Evolutionary conservation across 2,888 invertebrate genomes (phyloP), one percentile per base, ranked within the genome.

Genomic region (Apodemia zela): DNA sequence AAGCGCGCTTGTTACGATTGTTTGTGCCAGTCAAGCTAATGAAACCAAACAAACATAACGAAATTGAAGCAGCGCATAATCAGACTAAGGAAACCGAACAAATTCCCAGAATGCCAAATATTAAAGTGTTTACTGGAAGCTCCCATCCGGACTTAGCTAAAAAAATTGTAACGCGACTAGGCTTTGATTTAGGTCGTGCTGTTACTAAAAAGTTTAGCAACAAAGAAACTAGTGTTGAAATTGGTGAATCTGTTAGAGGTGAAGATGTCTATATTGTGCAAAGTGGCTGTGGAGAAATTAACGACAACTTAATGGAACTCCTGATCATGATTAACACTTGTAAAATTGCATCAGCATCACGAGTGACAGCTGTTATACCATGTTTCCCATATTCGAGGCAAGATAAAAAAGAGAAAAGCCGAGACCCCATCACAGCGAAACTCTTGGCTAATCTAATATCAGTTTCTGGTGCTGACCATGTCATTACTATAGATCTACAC

Each of bases 181-280:
- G 97, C 71, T 96, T 99, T 75, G 96, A 97, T 90, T 93, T 98
- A 72, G 98, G 98, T 71, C 98, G 98, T 93, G 99, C 99, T 72
- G 98, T 98, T 68, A 97, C 99, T 49, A 99, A 99, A 90, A 99
- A 99, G 89, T 99, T 99, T 89, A 98, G 98, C 90, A 99, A 99
- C 92, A 95, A 98, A 84, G 99, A 99, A 93, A 99, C 99, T 82
- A 96, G 96, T 86, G 97, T 98, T 62, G 97, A 97, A 92, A 97
- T 98, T 70, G 97, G 97, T 15, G 97, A 98, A 87, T 97, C 97
- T 15, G 97, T 98, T 21, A 93, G 97, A 78, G 98, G 97, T 61
- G 97, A 98, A 89, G 97, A 98, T 94, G 97, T 98, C 25, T 98
- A 97, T 87, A 98, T 98, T 73, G 95, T 98, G 60, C 98, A 98